Percentiles rank a stretch among this genome's conserved stretches.
Evolutionary conservation across 2,797 vertebrate species (phyloP).

Genomic region (Enteromius radiatus): DNA sequence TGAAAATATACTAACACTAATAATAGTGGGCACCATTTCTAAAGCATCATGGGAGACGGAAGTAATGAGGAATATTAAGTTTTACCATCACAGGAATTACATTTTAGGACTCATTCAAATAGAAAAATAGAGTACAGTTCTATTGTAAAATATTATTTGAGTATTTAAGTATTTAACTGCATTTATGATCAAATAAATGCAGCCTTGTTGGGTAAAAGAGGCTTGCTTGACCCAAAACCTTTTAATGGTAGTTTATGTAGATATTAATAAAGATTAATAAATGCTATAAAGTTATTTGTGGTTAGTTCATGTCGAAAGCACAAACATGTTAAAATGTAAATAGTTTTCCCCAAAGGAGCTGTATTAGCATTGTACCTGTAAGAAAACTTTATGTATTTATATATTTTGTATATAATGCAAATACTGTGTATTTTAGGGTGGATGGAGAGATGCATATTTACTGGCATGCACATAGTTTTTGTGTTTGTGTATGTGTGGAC

Average conservation of each 20-base stretch:
- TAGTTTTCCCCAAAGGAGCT: background rate
- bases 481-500: slow-evolving; percentile 17
- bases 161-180: background rate
- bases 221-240: background rate
- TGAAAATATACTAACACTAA: background rate
- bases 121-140: background rate
- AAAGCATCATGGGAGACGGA: background rate
- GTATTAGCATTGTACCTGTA: background rate
- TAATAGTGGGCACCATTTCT: background rate
- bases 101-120: background rate
- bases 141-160: no score
- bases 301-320: background rate
- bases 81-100: background rate
- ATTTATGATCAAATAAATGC: background rate
- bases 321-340: background rate
- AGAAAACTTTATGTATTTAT: background rate
- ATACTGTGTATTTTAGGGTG: background rate
- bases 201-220: background rate
- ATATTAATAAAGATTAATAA: background rate
- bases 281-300: background rate
- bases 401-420: background rate
- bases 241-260: background rate
- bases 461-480: slow-evolving; percentile 10
- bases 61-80: background rate
- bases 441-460: background rate